Evolutionary conservation across 2,113 vertebrate genomes (phyloP), one percentile per base, ranked within the genome.

Genomic region (Semnopithecus entellus): DNA sequence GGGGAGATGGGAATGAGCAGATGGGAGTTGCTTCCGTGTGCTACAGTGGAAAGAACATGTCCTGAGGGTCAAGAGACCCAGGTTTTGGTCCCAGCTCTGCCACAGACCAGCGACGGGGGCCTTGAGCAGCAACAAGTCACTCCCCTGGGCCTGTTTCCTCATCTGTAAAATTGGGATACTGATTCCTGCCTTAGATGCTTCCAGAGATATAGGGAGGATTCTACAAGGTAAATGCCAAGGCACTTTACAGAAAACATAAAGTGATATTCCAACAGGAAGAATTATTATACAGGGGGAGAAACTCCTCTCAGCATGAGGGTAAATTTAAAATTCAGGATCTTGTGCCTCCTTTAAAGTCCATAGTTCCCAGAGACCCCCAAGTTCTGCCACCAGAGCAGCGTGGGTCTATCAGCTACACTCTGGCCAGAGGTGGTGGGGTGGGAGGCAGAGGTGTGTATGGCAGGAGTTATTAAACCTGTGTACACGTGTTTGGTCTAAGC

Each of bases 21-120:
- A 91, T 50, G 30, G 78, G 50, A 93, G 73, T 43, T 61, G 76
- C 32, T 40, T 91, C 5, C 0, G 0, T 22, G 11, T 48, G 92
- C 96, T 96, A 90, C 95, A 95, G 97, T 97, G 97, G 97, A 97
- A 98, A 98, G 97, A 98, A 92, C 94, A 90, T 27, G 78, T 59
- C 76, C 78, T 52, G 64, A 95, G 88, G 92, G 87, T 81, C 96
- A 95, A 94, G 88, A 88, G 98, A 82, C 90, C 76, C n/a, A 90
- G 84, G 95, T 92, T 97, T 95, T 72, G 80, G 90, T 83, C 87
- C 32, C 90, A 95, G 93, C 76, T 94, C 95, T 81, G 84, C 84
- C 92, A 93, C 90, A 88, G 89, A 90, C 70, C n/a, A 81, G 91
- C 59, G 32, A 95, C 3, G 0, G 76, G 61, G 86, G 80, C 86